Evolutionary conservation across 2,888 invertebrate genomes (phyloP).

Genomic region (Nesidiocoris tenuis): DNA sequence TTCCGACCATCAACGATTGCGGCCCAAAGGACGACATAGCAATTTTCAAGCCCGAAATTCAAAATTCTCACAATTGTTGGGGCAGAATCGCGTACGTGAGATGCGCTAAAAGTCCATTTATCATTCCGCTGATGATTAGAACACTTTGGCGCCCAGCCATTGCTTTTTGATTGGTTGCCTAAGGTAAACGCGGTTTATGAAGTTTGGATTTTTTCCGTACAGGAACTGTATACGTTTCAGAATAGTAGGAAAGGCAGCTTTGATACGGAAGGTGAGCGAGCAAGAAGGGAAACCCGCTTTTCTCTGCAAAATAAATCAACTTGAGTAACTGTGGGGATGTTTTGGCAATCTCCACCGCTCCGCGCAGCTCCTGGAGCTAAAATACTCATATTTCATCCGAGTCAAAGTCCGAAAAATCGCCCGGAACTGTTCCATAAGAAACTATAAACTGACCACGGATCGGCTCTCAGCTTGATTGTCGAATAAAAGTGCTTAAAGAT

Average conservation of each 20-base stretch:
- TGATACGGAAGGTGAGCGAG: not conserved
- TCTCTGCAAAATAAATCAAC: slow-evolving; percentile 7
- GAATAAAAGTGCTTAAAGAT: too few species aligned
- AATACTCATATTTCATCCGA: not conserved
- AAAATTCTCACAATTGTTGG: too few species aligned
- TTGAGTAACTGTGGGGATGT: slow-evolving; percentile 6
- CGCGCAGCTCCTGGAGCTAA: not conserved
- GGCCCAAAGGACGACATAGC: too few species aligned
- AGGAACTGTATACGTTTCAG: not conserved
- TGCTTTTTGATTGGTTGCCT: not conserved
- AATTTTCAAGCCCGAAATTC: too few species aligned
- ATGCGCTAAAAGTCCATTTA: too few species aligned
- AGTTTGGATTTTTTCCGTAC: not conserved
- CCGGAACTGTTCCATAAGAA: not conserved
- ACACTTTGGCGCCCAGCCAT: too few species aligned
- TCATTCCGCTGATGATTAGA: too few species aligned
- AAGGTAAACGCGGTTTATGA: not conserved
- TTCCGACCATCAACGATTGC: too few species aligned
- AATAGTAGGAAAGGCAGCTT: not conserved
- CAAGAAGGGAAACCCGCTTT: not conserved
- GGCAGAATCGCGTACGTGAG: too few species aligned
- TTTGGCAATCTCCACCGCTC: slow-evolving; percentile 13
- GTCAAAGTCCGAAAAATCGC: not conserved
- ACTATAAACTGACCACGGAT: too few species aligned
- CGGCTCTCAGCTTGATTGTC: too few species aligned